phyloP scores from a whole-genome alignment of 1,140 invertebrate species.

The Drosophila tristis region DNA sequence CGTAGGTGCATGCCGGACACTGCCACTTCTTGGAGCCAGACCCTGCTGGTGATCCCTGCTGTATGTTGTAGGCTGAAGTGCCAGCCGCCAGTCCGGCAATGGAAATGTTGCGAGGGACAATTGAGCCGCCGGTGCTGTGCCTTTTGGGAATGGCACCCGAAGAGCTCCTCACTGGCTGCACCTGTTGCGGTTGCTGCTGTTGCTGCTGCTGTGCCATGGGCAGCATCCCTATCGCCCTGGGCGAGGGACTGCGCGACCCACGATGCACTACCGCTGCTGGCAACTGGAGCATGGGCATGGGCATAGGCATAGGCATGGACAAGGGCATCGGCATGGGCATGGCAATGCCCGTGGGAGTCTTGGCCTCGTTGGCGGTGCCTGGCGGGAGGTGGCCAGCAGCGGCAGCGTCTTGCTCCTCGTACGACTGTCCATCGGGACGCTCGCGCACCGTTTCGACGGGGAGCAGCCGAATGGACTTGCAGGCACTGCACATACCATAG shows the following conservation, averaged over 20 bases:
- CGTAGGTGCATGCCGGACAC: slow-evolving; percentile 92
- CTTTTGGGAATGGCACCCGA: slow-evolving; percentile 76
- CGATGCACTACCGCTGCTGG: slow-evolving; percentile 46
- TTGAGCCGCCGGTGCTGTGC: slow-evolving; percentile 79
- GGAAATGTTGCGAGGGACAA: slow-evolving; percentile 65
- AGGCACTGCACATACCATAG: slow-evolving; percentile 90
- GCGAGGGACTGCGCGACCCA: slow-evolving; percentile 65
- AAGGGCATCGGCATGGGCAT: slow-evolving; percentile 13
- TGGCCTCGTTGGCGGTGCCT: slow-evolving; percentile 5
- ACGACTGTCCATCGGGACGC: slow-evolving; percentile 66
- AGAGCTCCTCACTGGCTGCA: slow-evolving; percentile 46
- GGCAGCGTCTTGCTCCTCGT: slow-evolving; percentile 57
- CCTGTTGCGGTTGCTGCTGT: slow-evolving; percentile 4
- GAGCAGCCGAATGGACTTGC: slow-evolving; percentile 85
- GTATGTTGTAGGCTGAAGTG: slow-evolving; percentile 54
- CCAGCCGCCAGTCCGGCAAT: slow-evolving; percentile 50
- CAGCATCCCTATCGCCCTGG: slow-evolving; percentile 19
- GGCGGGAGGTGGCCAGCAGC: background rate
- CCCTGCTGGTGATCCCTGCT: slow-evolving; percentile 41
- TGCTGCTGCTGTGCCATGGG: slow-evolving; percentile 26
- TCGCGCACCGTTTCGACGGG: slow-evolving; percentile 67
- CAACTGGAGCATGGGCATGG: slow-evolving; percentile 36
- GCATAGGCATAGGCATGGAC: slow-evolving; percentile 31
- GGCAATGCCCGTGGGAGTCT: slow-evolving; percentile 10
- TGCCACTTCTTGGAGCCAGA: slow-evolving; percentile 87